Percentiles rank a stretch among this genome's conserved stretches.
Evolutionary conservation across 2,797 vertebrate species (phyloP).

Genomic region (Eremophila alpestris): DNA sequence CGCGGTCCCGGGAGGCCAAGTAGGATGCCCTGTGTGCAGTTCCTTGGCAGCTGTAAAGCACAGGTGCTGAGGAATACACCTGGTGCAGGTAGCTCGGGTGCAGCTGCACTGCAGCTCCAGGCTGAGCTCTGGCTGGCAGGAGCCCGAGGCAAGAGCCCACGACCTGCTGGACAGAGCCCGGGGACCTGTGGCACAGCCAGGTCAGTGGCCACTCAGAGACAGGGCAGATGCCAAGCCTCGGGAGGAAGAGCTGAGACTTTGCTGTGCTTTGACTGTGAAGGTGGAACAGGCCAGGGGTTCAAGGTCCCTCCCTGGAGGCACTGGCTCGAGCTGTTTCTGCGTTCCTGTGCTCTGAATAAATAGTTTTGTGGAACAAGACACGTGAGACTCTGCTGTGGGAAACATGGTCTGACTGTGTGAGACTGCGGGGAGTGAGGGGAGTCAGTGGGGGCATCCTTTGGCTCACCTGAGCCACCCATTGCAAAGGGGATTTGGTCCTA

Average conservation of each 20-base stretch:
- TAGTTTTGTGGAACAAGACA: not conserved
- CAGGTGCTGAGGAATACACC: not conserved
- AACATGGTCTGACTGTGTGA: not conserved
- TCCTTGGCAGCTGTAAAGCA: not conserved
- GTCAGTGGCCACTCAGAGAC: not conserved
- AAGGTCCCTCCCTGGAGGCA: not conserved
- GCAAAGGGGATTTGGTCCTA: not conserved
- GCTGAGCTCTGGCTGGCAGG: not conserved
- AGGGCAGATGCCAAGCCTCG: not conserved
- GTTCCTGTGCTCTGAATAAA: not conserved
- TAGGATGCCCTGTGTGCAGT: not conserved
- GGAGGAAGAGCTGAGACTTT: not conserved
- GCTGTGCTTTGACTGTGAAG: not conserved
- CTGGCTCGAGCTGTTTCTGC: not conserved
- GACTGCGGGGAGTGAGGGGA: too few species aligned
- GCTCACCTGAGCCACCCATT: not conserved
- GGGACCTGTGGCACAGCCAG: not conserved
- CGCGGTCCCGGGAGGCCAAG: not conserved
- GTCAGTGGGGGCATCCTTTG: not conserved
- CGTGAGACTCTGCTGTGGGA: not conserved
- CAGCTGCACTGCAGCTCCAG: not conserved
- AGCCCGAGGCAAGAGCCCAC: not conserved
- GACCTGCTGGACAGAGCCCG: not conserved
- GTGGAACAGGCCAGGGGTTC: not conserved
- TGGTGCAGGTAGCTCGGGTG: not conserved